These are phyloP conservation scores for Bungarus multicinctus DNA, from an alignment of 2,113 vertebrate species.

Conservation along the genomic window DNA sequence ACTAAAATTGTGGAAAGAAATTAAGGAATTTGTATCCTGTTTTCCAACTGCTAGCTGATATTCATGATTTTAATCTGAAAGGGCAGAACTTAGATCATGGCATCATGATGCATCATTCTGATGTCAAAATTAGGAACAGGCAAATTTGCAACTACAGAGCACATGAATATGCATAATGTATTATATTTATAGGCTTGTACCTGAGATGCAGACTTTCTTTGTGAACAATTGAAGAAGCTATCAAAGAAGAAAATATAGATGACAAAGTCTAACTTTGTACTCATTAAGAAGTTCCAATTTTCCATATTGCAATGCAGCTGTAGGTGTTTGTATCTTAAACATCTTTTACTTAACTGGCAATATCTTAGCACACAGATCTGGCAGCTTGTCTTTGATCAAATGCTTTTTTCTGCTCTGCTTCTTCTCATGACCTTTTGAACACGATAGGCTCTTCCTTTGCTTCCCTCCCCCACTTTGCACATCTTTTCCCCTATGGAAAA, in stretches of 20 bases:
- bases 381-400: slow-evolving; percentile 32
- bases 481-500: slow-evolving; percentile 29
- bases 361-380: slow-evolving; percentile 3
- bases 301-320: not conserved
- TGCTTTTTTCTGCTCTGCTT: slow-evolving; percentile 27
- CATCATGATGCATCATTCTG: not conserved
- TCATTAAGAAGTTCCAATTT: not conserved
- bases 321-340: not conserved
- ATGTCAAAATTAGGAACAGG: not conserved
- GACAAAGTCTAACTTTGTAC: not conserved
- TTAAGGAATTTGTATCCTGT: not conserved
- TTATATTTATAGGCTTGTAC: not conserved
- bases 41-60: not conserved
- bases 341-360: slow-evolving; percentile 9
- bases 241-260: not conserved
- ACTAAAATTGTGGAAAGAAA: not conserved
- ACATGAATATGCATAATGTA: not conserved
- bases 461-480: not conserved
- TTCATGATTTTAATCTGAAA: not conserved
- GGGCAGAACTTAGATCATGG: not conserved
- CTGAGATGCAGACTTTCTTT: not conserved
- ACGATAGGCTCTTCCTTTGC: slow-evolving; percentile 10
- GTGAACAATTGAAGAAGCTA: not conserved
- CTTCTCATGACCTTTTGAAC: slow-evolving; percentile 28
- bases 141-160: not conserved